Percentiles rank a stretch among this genome's conserved stretches.
Evolutionary conservation across 2,797 vertebrate genomes (phyloP).

Genomic region (Acomys russatus): DNA sequence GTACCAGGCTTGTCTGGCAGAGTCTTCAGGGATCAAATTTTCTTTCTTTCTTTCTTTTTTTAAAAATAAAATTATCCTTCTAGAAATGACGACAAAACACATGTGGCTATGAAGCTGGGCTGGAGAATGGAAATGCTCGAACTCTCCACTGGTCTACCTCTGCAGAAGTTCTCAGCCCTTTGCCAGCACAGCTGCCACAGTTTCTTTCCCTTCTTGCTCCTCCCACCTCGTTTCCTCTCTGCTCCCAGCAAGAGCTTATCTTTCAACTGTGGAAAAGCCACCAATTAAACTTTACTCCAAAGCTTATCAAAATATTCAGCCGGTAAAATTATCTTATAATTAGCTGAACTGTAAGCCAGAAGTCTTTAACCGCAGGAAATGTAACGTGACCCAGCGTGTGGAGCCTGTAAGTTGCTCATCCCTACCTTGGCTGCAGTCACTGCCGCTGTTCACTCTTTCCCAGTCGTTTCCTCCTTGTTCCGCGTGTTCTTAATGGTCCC

Average conservation of each 20-base stretch:
- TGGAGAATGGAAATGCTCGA: background rate
- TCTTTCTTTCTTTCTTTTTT: background rate
- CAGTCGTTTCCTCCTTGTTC: conserved; percentile 65
- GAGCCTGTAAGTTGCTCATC: conserved; percentile 66
- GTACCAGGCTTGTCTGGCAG: background rate
- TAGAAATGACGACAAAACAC: background rate
- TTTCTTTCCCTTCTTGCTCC: background rate
- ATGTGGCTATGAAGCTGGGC: conserved; percentile 41
- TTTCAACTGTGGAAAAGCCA: conserved; percentile 75
- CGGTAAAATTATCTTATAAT: conserved; percentile 73
- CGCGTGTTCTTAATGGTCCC: conserved; percentile 6
- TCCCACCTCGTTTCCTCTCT: conserved; percentile 36
- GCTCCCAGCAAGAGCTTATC: conserved; percentile 52
- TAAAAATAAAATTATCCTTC: background rate
- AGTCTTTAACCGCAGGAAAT: conserved; percentile 77
- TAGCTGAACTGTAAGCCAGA: conserved; percentile 69
- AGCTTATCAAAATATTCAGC: conserved; percentile 76
- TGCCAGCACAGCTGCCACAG: background rate
- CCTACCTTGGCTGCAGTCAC: conserved; percentile 49
- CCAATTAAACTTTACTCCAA: conserved; percentile 67
- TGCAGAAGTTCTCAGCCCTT: background rate
- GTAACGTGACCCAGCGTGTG: conserved; percentile 36
- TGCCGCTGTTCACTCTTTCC: conserved; percentile 62
- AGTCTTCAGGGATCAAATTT: background rate
- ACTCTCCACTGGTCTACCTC: conserved; percentile 1